Conservation (phyloP, 2,113 vertebrate genomes). For the Pogona vitticeps region DNA sequence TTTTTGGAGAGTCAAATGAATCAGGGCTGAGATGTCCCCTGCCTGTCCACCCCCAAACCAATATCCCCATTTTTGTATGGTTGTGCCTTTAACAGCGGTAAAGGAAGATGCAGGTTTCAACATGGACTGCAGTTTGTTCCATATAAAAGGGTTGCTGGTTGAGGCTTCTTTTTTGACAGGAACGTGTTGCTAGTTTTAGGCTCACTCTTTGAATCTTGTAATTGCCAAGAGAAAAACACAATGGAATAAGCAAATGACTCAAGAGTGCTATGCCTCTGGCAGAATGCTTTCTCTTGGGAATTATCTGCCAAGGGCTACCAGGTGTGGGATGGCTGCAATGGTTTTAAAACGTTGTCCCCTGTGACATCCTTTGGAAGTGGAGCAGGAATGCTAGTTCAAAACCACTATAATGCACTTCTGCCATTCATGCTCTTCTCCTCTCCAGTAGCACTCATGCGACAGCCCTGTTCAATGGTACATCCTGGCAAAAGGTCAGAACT, state of each 20-base stretch:
- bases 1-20: neutral
- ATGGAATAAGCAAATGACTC: slow-evolving; percentile 11
- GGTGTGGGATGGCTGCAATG: neutral
- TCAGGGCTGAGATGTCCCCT: neutral
- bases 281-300: neutral
- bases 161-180: neutral
- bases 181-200: neutral
- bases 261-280: neutral
- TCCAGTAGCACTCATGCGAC: too few relatives aligned
- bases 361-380: neutral
- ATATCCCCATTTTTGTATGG: neutral
- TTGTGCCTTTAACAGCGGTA: slow-evolving; percentile 22
- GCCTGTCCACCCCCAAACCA: neutral
- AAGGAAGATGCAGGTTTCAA: neutral
- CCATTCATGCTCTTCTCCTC: neutral
- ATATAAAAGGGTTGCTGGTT: neutral
- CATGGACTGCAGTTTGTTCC: neutral
- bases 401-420: neutral
- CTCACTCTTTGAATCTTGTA: neutral
- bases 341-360: neutral
- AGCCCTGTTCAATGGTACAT: too few relatives aligned
- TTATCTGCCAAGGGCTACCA: neutral
- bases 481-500: too few relatives aligned
- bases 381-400: neutral
- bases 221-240: neutral